phyloP scores from a whole-genome alignment of 1,140 invertebrate species.

The Zeugodacus cucurbitae region DNA sequence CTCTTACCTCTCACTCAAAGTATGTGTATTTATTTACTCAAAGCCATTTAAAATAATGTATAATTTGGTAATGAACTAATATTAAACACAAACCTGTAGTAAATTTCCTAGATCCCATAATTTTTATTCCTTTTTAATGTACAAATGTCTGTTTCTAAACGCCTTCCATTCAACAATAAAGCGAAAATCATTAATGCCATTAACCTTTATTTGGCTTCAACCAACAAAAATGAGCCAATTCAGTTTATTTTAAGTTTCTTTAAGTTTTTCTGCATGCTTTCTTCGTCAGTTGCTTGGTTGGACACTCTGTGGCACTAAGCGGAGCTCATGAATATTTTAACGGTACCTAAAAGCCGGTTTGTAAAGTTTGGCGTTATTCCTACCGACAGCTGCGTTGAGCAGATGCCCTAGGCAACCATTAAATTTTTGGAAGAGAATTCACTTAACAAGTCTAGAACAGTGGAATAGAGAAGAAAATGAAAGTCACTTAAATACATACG shows the following conservation, averaged over 20 bases:
- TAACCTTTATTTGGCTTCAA: not conserved
- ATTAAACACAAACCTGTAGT: too few relatives aligned
- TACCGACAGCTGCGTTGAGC: not conserved
- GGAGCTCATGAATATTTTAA: constrained; percentile 4
- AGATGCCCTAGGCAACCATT: not conserved
- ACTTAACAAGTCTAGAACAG: too few relatives aligned
- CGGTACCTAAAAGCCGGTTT: not conserved
- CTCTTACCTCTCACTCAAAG: too few relatives aligned
- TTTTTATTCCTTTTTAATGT: not conserved
- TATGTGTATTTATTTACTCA: too few relatives aligned
- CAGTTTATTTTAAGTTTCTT: not conserved
- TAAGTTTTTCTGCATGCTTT: not conserved
- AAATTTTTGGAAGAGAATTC: not conserved
- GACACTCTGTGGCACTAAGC: not conserved
- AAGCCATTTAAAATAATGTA: too few relatives aligned
- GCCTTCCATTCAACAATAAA: not conserved
- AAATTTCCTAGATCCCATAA: not conserved
- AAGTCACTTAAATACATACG: too few relatives aligned
- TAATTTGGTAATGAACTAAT: too few relatives aligned
- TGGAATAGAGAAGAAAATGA: too few relatives aligned
- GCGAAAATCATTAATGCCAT: not conserved
- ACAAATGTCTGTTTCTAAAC: not conserved
- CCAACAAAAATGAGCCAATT: not conserved
- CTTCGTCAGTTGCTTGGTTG: not conserved
- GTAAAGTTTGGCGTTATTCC: not conserved